Evolutionary conservation across 2,888 invertebrate genomes (phyloP).

Genomic region (Pammene fasciana): DNA sequence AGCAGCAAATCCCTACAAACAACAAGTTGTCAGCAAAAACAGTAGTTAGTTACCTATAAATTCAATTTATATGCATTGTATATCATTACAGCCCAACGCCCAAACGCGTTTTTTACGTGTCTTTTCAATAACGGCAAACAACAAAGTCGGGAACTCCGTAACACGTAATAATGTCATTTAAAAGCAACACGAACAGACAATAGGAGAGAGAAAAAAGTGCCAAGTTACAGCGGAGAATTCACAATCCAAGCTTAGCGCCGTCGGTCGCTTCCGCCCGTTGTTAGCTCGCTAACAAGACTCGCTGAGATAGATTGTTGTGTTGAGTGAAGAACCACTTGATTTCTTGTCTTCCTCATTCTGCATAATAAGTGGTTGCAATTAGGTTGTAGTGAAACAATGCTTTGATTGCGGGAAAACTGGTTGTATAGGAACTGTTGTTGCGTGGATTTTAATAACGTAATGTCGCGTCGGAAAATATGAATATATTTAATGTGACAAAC

Average conservation of each 20-base stretch:
- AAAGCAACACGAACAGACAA: conserved; percentile 55
- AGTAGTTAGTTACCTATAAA: conserved; percentile 43
- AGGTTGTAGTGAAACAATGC: conserved; percentile 43
- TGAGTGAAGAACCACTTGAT: conserved; percentile 55
- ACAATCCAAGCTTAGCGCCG: conserved; percentile 49
- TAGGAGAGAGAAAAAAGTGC: conserved; percentile 53
- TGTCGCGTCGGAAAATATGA: too few relatives aligned
- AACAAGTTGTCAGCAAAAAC: conserved; percentile 30
- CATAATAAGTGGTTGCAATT: conserved; percentile 46
- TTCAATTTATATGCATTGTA: conserved; percentile 46
- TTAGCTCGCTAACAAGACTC: conserved; percentile 53
- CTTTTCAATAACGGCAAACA: conserved; percentile 53
- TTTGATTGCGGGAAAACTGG: conserved; percentile 26
- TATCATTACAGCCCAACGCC: conserved; percentile 46
- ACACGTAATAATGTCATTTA: conserved; percentile 56
- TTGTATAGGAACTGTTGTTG: conserved; percentile 8
- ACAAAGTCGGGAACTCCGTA: conserved; percentile 44
- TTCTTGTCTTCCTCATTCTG: conserved; percentile 51
- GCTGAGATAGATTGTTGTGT: conserved; percentile 50
- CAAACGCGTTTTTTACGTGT: conserved; percentile 50
- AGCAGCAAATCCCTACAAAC: background rate
- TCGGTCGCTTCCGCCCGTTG: conserved; percentile 45
- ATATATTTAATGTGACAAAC: too few relatives aligned
- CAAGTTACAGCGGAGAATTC: conserved; percentile 55
- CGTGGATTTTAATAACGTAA: too few relatives aligned